Evolutionary conservation across 2,113 vertebrate genomes (phyloP).

Genomic region (Erpornis zantholeuca): DNA sequence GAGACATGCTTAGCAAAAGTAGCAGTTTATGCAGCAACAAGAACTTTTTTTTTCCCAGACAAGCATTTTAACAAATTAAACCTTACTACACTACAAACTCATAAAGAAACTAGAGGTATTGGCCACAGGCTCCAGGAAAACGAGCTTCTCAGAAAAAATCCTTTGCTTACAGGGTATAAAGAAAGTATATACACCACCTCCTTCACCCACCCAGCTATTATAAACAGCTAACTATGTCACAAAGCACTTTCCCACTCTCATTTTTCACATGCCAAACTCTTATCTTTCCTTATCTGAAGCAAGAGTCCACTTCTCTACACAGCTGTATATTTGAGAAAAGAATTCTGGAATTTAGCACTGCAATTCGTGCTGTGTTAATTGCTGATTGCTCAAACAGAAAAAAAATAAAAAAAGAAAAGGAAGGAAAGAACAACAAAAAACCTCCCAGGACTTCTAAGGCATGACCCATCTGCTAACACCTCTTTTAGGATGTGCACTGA

Average conservation of each 20-base stretch:
- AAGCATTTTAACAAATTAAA: not conserved
- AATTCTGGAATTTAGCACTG: not conserved
- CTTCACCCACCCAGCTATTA: not conserved
- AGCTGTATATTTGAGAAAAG: not conserved
- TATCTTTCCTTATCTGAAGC: slow-evolving; percentile 15
- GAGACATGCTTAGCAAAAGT: not conserved
- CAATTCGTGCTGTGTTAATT: not conserved
- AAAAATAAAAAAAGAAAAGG: not conserved
- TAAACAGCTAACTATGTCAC: not conserved
- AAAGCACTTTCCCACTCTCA: slow-evolving; percentile 7
- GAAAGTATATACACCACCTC: not conserved
- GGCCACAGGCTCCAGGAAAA: not conserved
- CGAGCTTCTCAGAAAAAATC: not conserved
- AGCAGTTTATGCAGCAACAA: not conserved
- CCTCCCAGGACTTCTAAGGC: not conserved
- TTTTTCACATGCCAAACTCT: not conserved
- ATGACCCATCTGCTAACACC: not conserved
- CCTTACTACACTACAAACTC: not conserved
- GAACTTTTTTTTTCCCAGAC: not conserved
- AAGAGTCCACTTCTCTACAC: not conserved
- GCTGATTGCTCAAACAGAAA: not conserved
- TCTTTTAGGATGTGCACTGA: not conserved
- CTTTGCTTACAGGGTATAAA: not conserved
- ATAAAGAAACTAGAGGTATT: not conserved
- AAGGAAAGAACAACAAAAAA: not conserved